Conservation (phyloP, 1,140 invertebrate genomes). For the Orius laevigatus region DNA sequence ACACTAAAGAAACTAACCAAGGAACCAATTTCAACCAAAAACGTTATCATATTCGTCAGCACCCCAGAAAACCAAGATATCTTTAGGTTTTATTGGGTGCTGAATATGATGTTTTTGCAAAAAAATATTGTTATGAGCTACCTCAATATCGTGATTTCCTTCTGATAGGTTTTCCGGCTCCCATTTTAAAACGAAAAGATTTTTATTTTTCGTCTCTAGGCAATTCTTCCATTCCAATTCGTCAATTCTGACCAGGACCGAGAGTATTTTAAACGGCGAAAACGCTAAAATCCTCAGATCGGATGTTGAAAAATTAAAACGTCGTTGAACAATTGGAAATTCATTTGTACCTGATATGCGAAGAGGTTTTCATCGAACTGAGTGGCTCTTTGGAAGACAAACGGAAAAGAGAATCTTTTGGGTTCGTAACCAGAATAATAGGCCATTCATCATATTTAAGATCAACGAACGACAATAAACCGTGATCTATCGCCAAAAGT, state of each 20-base stretch:
- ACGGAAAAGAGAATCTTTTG: constrained; percentile 60
- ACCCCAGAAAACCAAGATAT: no score
- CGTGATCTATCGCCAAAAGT: constrained; percentile 71
- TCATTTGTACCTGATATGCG: constrained; percentile 52
- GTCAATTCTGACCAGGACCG: constrained; percentile 49
- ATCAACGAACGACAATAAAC: constrained; percentile 77
- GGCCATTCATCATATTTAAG: constrained; percentile 62
- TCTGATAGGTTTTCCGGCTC: constrained; percentile 40
- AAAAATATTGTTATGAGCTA: no score
- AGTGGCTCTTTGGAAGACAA: constrained; percentile 59
- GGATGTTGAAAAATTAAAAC: background rate
- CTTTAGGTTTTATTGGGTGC: no score
- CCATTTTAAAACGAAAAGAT: constrained; percentile 54
- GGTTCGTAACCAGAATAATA: constrained; percentile 71
- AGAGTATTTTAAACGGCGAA: constrained; percentile 42
- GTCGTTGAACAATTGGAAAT: background rate
- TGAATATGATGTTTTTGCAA: no score
- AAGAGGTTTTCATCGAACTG: constrained; percentile 47
- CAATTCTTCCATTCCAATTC: constrained; percentile 42
- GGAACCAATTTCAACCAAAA: no score
- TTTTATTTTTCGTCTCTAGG: constrained; percentile 23
- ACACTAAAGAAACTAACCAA: no score
- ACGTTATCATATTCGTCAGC: no score
- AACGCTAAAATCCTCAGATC: constrained; percentile 50
- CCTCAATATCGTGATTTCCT: constrained; percentile 55